Percentiles rank a stretch among this genome's conserved stretches.
phyloP scores from a whole-genome alignment of 2,113 vertebrate genomes.

The Lates calcarifer region DNA sequence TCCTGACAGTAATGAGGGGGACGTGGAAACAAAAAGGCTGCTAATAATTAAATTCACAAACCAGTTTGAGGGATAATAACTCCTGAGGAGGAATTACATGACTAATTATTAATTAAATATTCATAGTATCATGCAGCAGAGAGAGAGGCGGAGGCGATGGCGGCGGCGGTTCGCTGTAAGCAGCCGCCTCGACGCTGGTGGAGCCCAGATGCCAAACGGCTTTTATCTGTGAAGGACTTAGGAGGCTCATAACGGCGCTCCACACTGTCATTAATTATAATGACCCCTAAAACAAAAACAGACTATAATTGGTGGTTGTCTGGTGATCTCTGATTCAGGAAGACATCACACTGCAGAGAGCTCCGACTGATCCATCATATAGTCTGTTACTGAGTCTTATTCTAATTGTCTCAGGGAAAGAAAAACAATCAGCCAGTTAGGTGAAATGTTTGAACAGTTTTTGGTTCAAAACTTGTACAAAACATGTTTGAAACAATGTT shows the following conservation, averaged over 20 bases:
- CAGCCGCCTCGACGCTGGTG: conserved; percentile 86
- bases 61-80: conserved; percentile 96
- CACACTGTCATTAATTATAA: conserved; percentile 89
- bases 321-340: no score
- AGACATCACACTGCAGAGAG: no score
- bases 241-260: conserved; percentile 80
- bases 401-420: no score
- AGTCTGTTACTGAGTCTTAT: neutral
- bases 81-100: conserved; percentile 98
- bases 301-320: conserved; percentile 85
- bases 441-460: no score
- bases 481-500: no score
- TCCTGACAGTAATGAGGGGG: conserved; percentile 99
- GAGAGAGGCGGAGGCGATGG: conserved; percentile 66
- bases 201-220: conserved; percentile 85
- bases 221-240: conserved; percentile 85
- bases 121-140: conserved; percentile 89
- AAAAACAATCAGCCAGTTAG: no score
- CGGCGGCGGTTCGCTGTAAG: conserved; percentile 74
- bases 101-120: conserved; percentile 99
- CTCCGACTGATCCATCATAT: neutral
- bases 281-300: conserved; percentile 89
- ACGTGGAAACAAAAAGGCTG: conserved; percentile 99
- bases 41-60: conserved; percentile 99
- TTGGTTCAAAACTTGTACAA: no score